Conservation (phyloP, 92 coral and sea anemone genomes). For the Epizoanthus stellaris region DNA sequence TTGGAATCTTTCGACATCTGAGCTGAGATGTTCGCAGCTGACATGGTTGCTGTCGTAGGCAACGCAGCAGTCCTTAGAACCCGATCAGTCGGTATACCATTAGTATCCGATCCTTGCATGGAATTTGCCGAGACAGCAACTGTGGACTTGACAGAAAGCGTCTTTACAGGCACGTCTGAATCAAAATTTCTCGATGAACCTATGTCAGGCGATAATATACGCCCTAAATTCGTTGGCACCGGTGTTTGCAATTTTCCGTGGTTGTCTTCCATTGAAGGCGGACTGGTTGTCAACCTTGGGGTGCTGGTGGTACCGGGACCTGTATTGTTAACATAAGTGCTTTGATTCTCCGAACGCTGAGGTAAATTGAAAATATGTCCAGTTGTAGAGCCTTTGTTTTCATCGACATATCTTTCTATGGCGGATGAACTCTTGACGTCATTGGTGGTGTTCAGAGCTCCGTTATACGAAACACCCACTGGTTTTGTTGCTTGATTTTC, state of each 20-base stretch:
- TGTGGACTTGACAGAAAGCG: neutral
- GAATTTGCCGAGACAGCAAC: neutral
- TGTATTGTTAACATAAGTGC: neutral
- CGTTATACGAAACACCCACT: neutral
- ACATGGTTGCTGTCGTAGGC: neutral
- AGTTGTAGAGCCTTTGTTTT: neutral
- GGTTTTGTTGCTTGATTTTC: neutral
- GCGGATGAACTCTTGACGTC: neutral
- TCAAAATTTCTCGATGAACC: neutral
- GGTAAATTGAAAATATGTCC: constrained; percentile 2
- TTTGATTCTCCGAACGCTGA: constrained; percentile 3
- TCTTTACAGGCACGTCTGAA: neutral
- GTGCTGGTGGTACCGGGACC: constrained; percentile 19
- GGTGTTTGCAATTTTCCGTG: neutral
- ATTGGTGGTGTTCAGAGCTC: neutral
- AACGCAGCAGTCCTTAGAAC: neutral
- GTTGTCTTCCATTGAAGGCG: neutral
- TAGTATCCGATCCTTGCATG: neutral
- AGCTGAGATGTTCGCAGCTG: neutral
- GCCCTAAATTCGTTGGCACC: neutral
- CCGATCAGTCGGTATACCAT: too few species aligned
- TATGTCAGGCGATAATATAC: neutral
- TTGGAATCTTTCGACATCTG: neutral
- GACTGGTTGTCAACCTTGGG: constrained; percentile 10
- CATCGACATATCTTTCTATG: neutral